Evolutionary conservation across 2,113 vertebrate genomes (phyloP), one percentile per base, ranked within the genome.

Genomic region (Trematocara marginatum): DNA sequence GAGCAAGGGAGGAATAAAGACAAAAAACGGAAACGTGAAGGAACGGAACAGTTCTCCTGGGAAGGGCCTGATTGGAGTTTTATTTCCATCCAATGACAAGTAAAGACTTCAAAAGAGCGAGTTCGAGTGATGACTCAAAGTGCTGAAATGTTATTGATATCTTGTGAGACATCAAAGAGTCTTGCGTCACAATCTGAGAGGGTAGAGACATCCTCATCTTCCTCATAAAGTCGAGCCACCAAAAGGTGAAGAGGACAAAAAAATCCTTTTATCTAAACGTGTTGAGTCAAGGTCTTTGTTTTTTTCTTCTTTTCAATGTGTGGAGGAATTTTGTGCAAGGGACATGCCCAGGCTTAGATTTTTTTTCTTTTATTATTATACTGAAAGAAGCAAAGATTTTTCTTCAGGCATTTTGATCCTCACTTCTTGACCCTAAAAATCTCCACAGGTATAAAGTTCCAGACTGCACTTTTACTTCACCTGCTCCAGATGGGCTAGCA

Each of bases 161-260:
- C 74, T 86, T 86, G 78, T 26, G 34, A 80, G 57, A 90, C 83
- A 88, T 91, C 79, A 90, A 90, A 88, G 82, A 80, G 31, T 7
- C 3, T 2, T 49, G n/a, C 34, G 6, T 54, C 31, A 81, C 79
- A 92, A 57, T 20, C 45, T 18, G 64, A 51, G 64, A 47, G 7
- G 29, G 76, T 10, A 31, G 59, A 90, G 88, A 80, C 61, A 79
- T 49, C 69, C 52, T 31, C 10, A 45, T n/a, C 34, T 92, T 82
- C 83, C 79, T 92, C 90, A 92, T 18, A 15, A 42, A 91, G 82
- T 66, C 0, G 4, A 86, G 69, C 82, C 20, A 10, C 10, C 71
- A 76, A 47, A 40, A 61, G 85, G 80, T 61, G 18, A 81, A 69
- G 45, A 52, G n/a, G 35, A 40, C 18, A 47, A 54, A 35, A 84